These are phyloP conservation scores for Pandemis cinnamomeana DNA, from an alignment of 2,888 invertebrate genomes.

Conservation along the genomic window DNA sequence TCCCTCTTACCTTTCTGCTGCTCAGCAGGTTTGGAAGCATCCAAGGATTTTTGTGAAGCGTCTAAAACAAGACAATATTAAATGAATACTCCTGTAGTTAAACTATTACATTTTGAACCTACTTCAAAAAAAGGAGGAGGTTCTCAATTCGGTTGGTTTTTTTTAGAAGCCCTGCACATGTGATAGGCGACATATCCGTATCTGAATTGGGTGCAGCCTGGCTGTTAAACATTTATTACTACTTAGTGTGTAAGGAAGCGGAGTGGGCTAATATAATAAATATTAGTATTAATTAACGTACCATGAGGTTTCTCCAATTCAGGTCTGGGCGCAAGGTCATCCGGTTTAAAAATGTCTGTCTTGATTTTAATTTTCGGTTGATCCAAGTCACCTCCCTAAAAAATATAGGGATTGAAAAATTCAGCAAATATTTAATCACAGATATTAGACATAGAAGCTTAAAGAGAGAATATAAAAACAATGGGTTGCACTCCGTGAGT, in stretches of 20 bases:
- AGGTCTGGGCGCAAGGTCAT: constrained; percentile 70
- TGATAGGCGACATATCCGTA: too few species aligned
- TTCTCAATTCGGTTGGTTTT: too few species aligned
- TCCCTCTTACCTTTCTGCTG: constrained; percentile 54
- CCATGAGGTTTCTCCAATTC: constrained; percentile 68
- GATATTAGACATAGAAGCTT: too few species aligned
- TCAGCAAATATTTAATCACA: background rate
- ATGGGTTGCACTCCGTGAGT: too few species aligned
- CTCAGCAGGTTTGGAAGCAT: constrained; percentile 48
- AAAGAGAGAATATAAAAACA: too few species aligned
- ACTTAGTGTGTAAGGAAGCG: too few species aligned
- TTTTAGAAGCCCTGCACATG: too few species aligned
- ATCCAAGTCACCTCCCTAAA: constrained; percentile 73
- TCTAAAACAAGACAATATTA: constrained; percentile 53
- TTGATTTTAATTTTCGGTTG: constrained; percentile 83
- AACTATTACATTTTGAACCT: too few species aligned
- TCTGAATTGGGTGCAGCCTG: too few species aligned
- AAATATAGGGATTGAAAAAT: constrained; percentile 16
- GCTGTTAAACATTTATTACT: too few species aligned
- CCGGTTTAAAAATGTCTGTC: constrained; percentile 81
- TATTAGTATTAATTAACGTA: constrained; percentile 45
- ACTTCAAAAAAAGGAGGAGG: too few species aligned
- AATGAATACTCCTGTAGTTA: background rate
- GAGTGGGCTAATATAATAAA: too few species aligned
- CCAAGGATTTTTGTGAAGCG: constrained; percentile 58